Percentiles rank a stretch among this genome's conserved stretches.
These are phyloP conservation scores for Parnassius glacialis DNA, from an alignment of 2,888 invertebrate species.

Conservation along the genomic window DNA sequence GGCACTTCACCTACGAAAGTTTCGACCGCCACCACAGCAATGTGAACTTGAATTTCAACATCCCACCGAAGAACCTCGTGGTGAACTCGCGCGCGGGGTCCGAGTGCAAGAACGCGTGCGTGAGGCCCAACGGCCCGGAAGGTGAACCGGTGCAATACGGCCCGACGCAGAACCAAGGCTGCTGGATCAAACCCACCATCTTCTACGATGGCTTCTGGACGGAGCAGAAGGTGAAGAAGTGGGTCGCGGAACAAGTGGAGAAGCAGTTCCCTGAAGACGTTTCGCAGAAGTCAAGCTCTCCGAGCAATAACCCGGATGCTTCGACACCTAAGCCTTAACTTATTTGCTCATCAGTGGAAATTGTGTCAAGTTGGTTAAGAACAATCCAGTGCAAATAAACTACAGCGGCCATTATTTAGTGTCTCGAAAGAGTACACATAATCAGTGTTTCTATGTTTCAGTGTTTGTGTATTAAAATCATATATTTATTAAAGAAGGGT, in stretches of 20 bases:
- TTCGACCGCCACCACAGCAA: constrained; percentile 60
- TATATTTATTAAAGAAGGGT: not conserved
- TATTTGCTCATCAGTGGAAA: not conserved
- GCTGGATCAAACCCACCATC: constrained; percentile 76
- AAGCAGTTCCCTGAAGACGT: constrained; percentile 69
- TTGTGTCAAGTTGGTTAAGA: not conserved
- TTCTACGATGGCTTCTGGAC: constrained; percentile 80
- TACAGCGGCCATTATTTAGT: not conserved
- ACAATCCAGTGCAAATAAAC: not conserved
- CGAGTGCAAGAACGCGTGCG: constrained; percentile 53
- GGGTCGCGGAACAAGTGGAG: constrained; percentile 77
- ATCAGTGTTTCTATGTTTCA: not conserved
- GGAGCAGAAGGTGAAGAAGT: constrained; percentile 77
- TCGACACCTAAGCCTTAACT: constrained; percentile 35
- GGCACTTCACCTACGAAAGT: constrained; percentile 71
- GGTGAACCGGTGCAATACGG: constrained; percentile 51
- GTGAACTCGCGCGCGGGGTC: constrained; percentile 56
- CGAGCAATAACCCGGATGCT: constrained; percentile 36
- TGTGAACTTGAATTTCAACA: constrained; percentile 67
- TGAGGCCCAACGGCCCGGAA: constrained; percentile 38
- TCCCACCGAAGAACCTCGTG: constrained; percentile 68
- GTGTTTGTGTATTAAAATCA: not conserved
- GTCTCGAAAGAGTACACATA: not conserved
- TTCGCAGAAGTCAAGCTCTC: constrained; percentile 40
- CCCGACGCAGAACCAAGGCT: constrained; percentile 54